phyloP scores from a whole-genome alignment of 2,797 vertebrate genomes.

The Hemitrygon akajei region DNA sequence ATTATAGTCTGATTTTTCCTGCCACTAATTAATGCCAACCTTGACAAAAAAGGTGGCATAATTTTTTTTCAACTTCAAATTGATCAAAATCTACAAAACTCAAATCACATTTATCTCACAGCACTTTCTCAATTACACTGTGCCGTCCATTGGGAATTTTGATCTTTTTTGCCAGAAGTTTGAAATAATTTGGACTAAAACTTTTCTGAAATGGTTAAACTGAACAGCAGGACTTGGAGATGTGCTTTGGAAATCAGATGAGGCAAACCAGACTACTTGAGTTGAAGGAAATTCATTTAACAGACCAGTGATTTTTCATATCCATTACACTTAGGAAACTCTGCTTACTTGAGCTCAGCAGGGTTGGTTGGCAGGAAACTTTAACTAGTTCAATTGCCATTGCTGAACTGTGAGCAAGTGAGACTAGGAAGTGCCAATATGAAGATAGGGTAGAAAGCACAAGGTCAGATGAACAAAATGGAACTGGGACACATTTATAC shows the following conservation, averaged over 20 bases:
- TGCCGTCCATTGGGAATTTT: not conserved
- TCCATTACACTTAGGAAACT: not conserved
- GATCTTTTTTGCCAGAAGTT: not conserved
- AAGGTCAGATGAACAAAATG: not conserved
- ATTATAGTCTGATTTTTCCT: not conserved
- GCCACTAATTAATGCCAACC: not conserved
- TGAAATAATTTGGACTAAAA: not conserved
- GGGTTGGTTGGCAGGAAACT: not conserved
- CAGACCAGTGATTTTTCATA: not conserved
- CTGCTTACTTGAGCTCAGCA: not conserved
- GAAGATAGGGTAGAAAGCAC: not conserved
- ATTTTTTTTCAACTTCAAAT: not conserved
- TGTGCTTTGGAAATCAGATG: not conserved
- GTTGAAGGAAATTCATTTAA: not conserved
- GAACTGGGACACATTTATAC: not conserved
- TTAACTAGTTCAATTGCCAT: not conserved
- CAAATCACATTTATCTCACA: not conserved
- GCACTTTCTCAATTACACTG: not conserved
- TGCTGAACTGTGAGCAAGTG: not conserved
- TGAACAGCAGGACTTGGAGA: not conserved
- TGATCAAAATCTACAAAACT: not conserved
- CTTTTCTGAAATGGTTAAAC: not conserved
- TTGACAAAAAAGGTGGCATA: not conserved
- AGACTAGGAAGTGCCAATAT: not conserved
- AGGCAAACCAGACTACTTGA: not conserved